A percentile compares a stretch with the other conserved stretches of the same genome.
Evolutionary conservation across 2,888 invertebrate genomes (phyloP).

Genomic region (Pyrochroa serraticornis): DNA sequence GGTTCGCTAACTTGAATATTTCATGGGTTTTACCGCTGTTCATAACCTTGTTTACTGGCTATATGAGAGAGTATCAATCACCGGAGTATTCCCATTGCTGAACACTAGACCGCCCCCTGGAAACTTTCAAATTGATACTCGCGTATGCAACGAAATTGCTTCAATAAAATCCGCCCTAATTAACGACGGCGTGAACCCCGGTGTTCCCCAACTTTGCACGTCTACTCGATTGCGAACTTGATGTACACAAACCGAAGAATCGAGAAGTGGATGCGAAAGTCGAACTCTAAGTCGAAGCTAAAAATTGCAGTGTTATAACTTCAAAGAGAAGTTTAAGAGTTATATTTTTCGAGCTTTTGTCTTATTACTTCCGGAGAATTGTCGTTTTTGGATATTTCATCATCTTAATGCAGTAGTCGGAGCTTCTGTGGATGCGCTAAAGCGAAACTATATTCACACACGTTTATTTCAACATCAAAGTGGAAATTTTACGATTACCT

Average conservation of each 20-base stretch:
- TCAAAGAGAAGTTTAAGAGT: too few relatives aligned
- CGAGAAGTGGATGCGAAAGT: neutral
- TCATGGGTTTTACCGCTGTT: conserved; percentile 39
- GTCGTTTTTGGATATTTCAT: too few relatives aligned
- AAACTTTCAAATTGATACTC: conserved; percentile 26
- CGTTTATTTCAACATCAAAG: too few relatives aligned
- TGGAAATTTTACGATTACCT: too few relatives aligned
- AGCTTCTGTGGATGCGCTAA: too few relatives aligned
- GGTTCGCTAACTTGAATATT: conserved; percentile 41
- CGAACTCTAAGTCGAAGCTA: neutral
- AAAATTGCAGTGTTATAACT: too few relatives aligned
- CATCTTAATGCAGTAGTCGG: too few relatives aligned
- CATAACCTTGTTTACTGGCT: conserved; percentile 48
- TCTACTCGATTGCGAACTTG: neutral
- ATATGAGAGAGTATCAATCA: conserved; percentile 47
- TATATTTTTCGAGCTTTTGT: too few relatives aligned
- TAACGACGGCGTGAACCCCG: conserved; percentile 1
- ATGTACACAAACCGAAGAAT: too few relatives aligned
- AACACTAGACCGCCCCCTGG: neutral
- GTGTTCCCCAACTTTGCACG: neutral
- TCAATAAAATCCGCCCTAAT: conserved; percentile 14
- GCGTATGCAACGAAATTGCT: conserved; percentile 25
- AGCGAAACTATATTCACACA: too few relatives aligned
- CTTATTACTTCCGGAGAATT: too few relatives aligned
- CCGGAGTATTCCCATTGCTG: conserved; percentile 21